Percentiles rank a stretch among this genome's conserved stretches.
phyloP scores from a whole-genome alignment of 2,113 vertebrate genomes.

The Dascyllus trimaculatus region DNA sequence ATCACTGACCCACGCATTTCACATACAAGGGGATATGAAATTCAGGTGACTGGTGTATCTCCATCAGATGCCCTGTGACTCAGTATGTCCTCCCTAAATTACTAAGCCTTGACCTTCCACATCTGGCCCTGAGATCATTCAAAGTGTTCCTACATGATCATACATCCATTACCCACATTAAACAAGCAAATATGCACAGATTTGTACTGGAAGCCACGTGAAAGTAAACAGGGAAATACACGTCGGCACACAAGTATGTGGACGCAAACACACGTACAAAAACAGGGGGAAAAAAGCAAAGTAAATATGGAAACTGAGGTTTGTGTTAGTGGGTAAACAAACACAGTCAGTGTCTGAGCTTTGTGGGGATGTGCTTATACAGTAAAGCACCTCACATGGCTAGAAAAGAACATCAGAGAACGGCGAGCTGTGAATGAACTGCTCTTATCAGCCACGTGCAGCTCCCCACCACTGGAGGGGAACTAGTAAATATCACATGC shows the following conservation, averaged over 20 bases:
- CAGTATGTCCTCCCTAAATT: conserved; percentile 14
- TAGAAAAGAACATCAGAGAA: conserved; percentile 49
- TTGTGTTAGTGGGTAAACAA: conserved; percentile 49
- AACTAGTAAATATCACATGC: conserved; percentile 73
- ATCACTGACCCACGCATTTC: conserved; percentile 28
- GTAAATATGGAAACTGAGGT: conserved; percentile 46
- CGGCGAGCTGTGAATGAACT: conserved; percentile 62
- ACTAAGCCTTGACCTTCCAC: conserved; percentile 16
- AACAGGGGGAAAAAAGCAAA: conserved; percentile 2
- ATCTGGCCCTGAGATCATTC: conserved; percentile 27
- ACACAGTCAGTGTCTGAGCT: conserved; percentile 31
- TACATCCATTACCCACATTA: conserved; percentile 16
- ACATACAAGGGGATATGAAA: conserved; percentile 39
- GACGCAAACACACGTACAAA: conserved; percentile 24
- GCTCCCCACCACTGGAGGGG: conserved; percentile 66
- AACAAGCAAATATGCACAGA: conserved; percentile 3
- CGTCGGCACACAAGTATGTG: conserved; percentile 6
- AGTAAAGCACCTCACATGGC: conserved; percentile 49
- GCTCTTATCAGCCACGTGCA: conserved; percentile 67
- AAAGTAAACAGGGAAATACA: conserved; percentile 19
- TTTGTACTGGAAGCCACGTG: neutral
- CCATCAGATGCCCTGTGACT: conserved; percentile 33
- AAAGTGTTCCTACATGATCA: neutral
- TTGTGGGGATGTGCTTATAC: conserved; percentile 44
- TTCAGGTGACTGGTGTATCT: conserved; percentile 27